Percentiles rank a stretch among this genome's conserved stretches.
phyloP scores from a whole-genome alignment of 2,888 invertebrate genomes.

The Trichogramma evanescens region DNA sequence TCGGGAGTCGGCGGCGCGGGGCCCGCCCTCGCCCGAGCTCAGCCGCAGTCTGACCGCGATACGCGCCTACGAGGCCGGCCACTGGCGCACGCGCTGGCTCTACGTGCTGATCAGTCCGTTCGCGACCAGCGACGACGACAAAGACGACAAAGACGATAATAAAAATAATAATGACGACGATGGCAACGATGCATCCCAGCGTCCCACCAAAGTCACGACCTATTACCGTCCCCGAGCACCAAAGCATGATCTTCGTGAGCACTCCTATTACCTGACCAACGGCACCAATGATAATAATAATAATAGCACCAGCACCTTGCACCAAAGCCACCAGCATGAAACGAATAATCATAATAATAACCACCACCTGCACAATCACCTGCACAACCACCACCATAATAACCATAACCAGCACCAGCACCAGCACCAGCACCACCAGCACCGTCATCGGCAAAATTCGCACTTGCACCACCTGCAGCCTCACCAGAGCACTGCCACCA shows the following conservation, averaged over 20 bases:
- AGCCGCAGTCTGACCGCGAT: slow-evolving; percentile 13
- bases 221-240: too few relatives aligned
- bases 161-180: slow-evolving; percentile 21
- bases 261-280: not conserved
- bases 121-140: not conserved
- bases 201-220: too few relatives aligned
- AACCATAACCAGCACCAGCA: slow-evolving; percentile 34
- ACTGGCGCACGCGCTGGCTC: slow-evolving; percentile 21
- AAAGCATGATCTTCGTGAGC: slow-evolving; percentile 7
- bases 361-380: slow-evolving; percentile 37
- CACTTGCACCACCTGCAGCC: slow-evolving; percentile 39
- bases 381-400: slow-evolving; percentile 39
- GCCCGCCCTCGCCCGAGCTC: slow-evolving; percentile 1
- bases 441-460: slow-evolving; percentile 35
- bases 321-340: slow-evolving; percentile 18
- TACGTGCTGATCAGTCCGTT: slow-evolving; percentile 9
- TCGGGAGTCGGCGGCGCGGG: slow-evolving; percentile 13
- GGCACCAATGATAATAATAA: slow-evolving; percentile 37
- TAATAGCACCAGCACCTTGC: slow-evolving; percentile 33
- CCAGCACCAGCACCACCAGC: slow-evolving; percentile 33
- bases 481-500: slow-evolving; percentile 31
- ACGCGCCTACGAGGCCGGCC: slow-evolving; percentile 18
- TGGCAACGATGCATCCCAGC: slow-evolving; percentile 5
- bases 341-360: slow-evolving; percentile 17
- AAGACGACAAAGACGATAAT: slow-evolving; percentile 12